Base-by-base conservation (phyloP, 2,888 invertebrate species). In the Furcula furcula region DNA sequence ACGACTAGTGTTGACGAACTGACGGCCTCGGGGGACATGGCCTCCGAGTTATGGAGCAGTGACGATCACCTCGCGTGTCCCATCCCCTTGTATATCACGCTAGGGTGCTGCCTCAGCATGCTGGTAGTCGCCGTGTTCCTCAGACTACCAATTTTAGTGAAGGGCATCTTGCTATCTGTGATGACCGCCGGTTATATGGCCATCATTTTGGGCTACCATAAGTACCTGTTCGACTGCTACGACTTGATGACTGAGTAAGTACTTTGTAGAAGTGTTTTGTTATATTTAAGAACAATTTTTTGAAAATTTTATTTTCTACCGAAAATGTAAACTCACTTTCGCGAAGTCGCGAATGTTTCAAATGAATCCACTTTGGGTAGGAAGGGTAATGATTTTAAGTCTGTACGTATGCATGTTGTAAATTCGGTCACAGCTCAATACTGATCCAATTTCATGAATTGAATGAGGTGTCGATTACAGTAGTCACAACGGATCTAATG, bases 81-180 rank as follows among this genome's bases (percentile, higher is more conserved):
- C 0, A 84, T 97, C 34, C 97, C 97, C 0, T 93, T 97, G 38
- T 98, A 97, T 78, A 94, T 97, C 23, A 93, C 95, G 3, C 82
- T 97, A 7, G 95, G 95, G 7, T 96, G 96, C 59, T 92, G 96
- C 33, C 90, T 97, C 51, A 94, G 95, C 32, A 95, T 95, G 82
- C 89, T 97, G 37, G 93, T 95, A 0, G 95, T 97, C 15, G 94
- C 96, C 0, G 93, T 97, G 39, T 97, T 97, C 79, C 90, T 97
- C 31, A 90, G 92, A 44, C 89, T 97, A 31, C 96, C 97, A 5
- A 95, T 97, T 50, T 79, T 96, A 46, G 91, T 96, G 45, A 97
- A 97, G 81, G 92, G 94, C 4, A 84, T 93, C 29, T 88, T 97
- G 13, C 90, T 97, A 32, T 77, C 94, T 2, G 91, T 95, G 36